Base-by-base conservation (phyloP, 1,140 invertebrate genomes). In the Scaptomyza graminum region DNA sequence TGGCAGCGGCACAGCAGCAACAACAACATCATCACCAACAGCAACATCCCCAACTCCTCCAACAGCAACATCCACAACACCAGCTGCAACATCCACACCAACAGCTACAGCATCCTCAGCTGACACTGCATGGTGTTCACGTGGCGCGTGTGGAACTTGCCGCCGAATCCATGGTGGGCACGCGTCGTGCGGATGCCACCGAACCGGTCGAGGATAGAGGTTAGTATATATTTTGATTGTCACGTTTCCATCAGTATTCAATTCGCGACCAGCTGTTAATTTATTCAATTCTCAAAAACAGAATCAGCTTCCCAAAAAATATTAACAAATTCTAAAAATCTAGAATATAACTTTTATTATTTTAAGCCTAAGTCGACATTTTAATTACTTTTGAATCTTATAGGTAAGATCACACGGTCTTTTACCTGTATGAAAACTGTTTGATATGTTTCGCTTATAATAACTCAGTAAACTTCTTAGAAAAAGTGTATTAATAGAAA, bases 181-280 rank as follows among this genome's bases (percentile, higher is more conserved):
- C 78, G 76, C 76, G 76, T 73, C 84, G 74, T 64, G 57, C 79
- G 43, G 76, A 87, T 88, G 83, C 83, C 79, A 60, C 68, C 47
- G 76, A 88, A 88, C 83, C 79, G 69, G 83, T 88, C 72, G 83
- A 88, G 46, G 83, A 87, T 84, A 79, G 84, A 88, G 83, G 83
- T 88, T 83, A 84, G 83, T 88, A 88, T 57, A 52, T 9, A 9
- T 59, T 79, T 77, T 64, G 64, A 83, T 76, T 79, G 76, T 59
- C 82, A 87, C 83, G 61, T 79, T 74, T 87, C 55, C 57, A 63
- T 68, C 57, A 15, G 44, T 44, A 37, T 13, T 39, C 50, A 66
- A 77, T 79, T 79, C 13, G 44, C 76, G 12, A 13, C 15, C 43
- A 16, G 0, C 11, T 60, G 76, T 43, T 79, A 79, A 79, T 52